phyloP scores from a whole-genome alignment of 2,797 vertebrate species.

The Epinephelus coioides region DNA sequence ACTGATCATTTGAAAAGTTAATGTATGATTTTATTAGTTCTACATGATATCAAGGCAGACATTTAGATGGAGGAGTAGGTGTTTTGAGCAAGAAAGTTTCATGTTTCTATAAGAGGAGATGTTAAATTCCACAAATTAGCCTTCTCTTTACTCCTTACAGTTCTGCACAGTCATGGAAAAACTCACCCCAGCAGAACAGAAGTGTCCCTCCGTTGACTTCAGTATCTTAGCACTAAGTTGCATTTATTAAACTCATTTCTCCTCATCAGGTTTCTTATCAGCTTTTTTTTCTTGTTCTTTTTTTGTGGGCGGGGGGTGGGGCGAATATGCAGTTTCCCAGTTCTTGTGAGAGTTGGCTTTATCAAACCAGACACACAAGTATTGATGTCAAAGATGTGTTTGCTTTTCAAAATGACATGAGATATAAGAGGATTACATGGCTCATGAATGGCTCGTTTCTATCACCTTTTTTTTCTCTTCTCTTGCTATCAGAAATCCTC shows the following conservation, averaged over 20 bases:
- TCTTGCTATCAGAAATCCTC: constrained; percentile 47
- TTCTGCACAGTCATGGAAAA: background rate
- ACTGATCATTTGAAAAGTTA: constrained; percentile 12
- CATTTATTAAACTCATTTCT: constrained; percentile 4
- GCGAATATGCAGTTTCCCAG: background rate
- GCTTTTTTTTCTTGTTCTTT: too few relatives aligned
- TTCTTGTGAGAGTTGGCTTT: constrained; percentile 16
- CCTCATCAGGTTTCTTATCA: constrained; percentile 21
- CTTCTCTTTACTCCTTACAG: background rate
- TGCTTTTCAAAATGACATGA: constrained; percentile 56
- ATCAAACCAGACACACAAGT: constrained; percentile 41
- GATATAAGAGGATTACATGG: constrained; percentile 73
- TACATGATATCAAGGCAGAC: background rate
- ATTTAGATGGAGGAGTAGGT: background rate
- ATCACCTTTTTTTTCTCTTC: constrained; percentile 33
- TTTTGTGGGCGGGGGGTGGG: too few relatives aligned
- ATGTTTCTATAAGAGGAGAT: background rate
- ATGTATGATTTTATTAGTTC: background rate
- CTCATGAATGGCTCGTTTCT: constrained; percentile 56
- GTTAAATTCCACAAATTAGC: background rate
- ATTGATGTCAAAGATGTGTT: constrained; percentile 60
- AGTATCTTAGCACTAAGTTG: background rate
- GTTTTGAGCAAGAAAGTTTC: background rate
- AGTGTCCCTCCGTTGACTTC: background rate
- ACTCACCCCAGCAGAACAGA: constrained; percentile 1